Evolutionary conservation across 2,797 vertebrate species (phyloP), one percentile per base, ranked within the genome.

Genomic region (Enteromius afrohamiltoni): DNA sequence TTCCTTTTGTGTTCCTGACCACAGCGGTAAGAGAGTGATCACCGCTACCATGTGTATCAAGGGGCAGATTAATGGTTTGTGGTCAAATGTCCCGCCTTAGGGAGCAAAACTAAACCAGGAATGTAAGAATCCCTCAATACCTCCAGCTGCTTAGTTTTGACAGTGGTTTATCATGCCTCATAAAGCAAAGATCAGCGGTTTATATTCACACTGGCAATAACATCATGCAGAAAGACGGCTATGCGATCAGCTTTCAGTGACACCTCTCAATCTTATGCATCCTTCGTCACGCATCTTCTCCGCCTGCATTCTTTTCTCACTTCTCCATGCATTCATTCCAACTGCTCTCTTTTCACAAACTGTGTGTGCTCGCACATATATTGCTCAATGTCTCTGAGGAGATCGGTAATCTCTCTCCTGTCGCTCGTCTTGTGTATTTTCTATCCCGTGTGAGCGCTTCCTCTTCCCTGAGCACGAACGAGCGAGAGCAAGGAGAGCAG

Each of bases 401-500:
- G 86, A 91, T 87, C 67, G 86, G 85, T 88, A 87, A 93, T 94
- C 93, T 93, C 86, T 60, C 89, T 91, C 86, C 78, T 91, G 91
- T 92, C 85, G 90, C 89, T 90, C 88, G 88, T 90, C 88, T 90
- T 94, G 91, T 93, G 90, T 92, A 90, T 93, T 93, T 93, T 91
- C 89, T 88, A 86, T 86, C 88, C 91, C 90, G 73, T 69, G 91
- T 88, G 91, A 93, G 90, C 89, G 91, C 90, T 89, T 90, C 88
- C 88, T 92, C 92, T 90, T 91, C 90, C 91, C 85, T 87, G 84
- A 92, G 91, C 87, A 90, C 88, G 83, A 91, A 84, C 85, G 87
- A 93, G 90, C 79, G 86, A 80, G 88, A 71, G 74, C 17, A 34
- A 76, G 73, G 26, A 51, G 31, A 75, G 80, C 45, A 78, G 45